Percentiles rank a stretch among this genome's conserved stretches.
Evolutionary conservation across 2,113 vertebrate genomes (phyloP).

Genomic region (Anguilla rostrata): DNA sequence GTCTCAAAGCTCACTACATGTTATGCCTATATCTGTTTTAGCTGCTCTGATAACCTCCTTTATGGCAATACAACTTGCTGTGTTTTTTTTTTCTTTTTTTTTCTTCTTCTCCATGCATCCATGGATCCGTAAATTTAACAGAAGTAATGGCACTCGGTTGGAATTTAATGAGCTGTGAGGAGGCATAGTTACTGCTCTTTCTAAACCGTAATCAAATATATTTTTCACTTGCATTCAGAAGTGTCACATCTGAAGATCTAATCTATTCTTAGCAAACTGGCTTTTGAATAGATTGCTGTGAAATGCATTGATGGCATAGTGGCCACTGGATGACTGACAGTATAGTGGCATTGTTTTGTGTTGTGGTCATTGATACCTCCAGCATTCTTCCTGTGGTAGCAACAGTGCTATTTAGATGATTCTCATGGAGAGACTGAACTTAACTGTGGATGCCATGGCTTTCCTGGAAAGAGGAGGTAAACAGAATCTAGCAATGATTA

Average conservation of each 20-base stretch:
- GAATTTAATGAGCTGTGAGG: background rate
- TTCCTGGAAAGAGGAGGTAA: slow-evolving; percentile 33
- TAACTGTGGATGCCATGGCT: slow-evolving; percentile 16
- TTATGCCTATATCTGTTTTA: background rate
- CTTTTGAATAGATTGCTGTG: background rate
- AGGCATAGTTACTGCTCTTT: background rate
- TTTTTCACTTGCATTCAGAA: background rate
- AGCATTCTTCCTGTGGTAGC: slow-evolving; percentile 14
- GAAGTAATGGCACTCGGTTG: background rate
- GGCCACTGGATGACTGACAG: no score
- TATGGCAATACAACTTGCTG: no score
- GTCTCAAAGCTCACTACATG: background rate
- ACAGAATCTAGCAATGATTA: slow-evolving; percentile 39
- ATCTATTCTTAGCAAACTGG: slow-evolving; percentile 16
- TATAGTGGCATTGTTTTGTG: no score
- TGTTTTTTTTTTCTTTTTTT: background rate
- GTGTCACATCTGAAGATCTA: background rate
- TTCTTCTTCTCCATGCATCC: background rate
- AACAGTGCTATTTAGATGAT: slow-evolving; percentile 2
- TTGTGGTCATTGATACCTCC: slow-evolving; percentile 49
- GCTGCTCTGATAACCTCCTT: background rate
- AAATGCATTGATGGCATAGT: background rate
- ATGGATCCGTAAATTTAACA: no score
- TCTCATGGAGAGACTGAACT: slow-evolving; percentile 8
- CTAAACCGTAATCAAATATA: background rate